A percentile compares a stretch with the other conserved stretches of the same genome.
Conservation (phyloP, 2,888 invertebrate genomes). For the Caenorhabditis macrosperma region DNA sequence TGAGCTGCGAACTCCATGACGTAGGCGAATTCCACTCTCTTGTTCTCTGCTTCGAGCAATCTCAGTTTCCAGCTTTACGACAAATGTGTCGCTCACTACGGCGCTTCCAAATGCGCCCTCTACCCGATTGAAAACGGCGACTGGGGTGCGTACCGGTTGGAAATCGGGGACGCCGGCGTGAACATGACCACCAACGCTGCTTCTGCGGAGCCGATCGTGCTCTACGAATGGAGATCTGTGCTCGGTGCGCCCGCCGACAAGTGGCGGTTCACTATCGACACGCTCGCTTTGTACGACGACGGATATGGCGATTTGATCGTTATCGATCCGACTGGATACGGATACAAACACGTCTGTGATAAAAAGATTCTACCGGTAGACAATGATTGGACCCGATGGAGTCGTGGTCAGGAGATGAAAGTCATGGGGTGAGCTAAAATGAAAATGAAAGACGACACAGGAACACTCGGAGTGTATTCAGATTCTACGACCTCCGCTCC, state of each 20-base stretch:
- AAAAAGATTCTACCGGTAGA: slow-evolving; percentile 53
- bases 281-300: slow-evolving; percentile 59
- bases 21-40: neutral
- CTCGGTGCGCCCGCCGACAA: slow-evolving; percentile 17
- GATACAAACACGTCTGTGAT: slow-evolving; percentile 60
- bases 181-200: slow-evolving; percentile 35
- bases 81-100: slow-evolving; percentile 49
- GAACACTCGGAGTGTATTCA: too few relatives aligned
- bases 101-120: slow-evolving; percentile 44
- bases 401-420: slow-evolving; percentile 28
- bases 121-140: slow-evolving; percentile 52
- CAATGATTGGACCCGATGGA: slow-evolving; percentile 47
- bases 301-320: slow-evolving; percentile 53
- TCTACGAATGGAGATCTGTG: slow-evolving; percentile 59
- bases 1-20: slow-evolving; percentile 47
- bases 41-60: neutral
- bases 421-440: slow-evolving; percentile 38
- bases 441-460: too few relatives aligned
- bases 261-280: slow-evolving; percentile 57
- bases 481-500: slow-evolving; percentile 59
- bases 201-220: slow-evolving; percentile 58
- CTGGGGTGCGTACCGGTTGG: slow-evolving; percentile 51
- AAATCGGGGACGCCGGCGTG: slow-evolving; percentile 64
- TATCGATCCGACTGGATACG: slow-evolving; percentile 55
- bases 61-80: slow-evolving; percentile 48